Evolutionary conservation across 2,888 invertebrate genomes (phyloP).

Genomic region (Galerucella pusilla): DNA sequence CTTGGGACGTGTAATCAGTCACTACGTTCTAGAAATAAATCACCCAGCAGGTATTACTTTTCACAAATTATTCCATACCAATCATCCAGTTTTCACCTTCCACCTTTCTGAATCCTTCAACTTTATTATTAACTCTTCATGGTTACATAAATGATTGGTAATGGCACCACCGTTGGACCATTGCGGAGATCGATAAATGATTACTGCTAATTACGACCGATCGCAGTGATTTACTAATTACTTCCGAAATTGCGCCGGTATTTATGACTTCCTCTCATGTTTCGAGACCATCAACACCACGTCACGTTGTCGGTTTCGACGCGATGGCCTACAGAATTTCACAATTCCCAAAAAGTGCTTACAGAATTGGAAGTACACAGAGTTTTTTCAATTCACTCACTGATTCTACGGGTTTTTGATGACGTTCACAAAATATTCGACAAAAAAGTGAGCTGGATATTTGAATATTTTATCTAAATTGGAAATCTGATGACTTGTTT

Average conservation of each 20-base stretch:
- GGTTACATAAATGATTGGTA: conserved; percentile 17
- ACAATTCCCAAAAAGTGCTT: not conserved
- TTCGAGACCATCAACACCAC: conserved; percentile 46
- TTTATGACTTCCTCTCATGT: conserved; percentile 56
- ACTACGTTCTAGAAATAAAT: not conserved
- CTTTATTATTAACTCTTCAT: not conserved
- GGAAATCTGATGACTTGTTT: not conserved
- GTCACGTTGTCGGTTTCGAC: conserved; percentile 15
- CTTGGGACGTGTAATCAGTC: no score
- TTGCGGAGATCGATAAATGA: conserved; percentile 53
- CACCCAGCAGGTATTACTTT: not conserved
- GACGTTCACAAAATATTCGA: no score
- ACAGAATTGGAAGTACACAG: not conserved
- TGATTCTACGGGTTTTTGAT: no score
- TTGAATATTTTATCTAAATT: not conserved
- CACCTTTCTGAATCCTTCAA: not conserved
- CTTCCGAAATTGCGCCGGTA: conserved; percentile 54
- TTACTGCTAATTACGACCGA: conserved; percentile 52
- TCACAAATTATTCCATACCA: not conserved
- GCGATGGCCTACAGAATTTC: not conserved
- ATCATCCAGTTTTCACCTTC: not conserved
- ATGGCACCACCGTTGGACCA: conserved; percentile 28
- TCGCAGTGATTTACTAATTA: conserved; percentile 61
- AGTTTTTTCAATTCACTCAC: not conserved
- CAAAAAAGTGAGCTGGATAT: no score